Evolutionary conservation across 2,888 invertebrate species (phyloP).

Genomic region (Eulithis testata): DNA sequence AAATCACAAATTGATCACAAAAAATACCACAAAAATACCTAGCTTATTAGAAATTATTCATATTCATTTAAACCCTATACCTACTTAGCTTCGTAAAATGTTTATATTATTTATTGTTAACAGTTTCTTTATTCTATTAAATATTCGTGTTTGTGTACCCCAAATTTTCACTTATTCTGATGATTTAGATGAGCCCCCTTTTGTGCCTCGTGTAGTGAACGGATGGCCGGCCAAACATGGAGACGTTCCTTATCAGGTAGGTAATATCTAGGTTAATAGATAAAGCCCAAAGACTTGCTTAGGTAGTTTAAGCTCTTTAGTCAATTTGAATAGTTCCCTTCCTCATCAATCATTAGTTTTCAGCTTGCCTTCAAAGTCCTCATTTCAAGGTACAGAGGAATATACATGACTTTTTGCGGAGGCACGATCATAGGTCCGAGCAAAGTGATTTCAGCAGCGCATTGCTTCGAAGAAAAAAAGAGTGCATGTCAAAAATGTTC

Average conservation of each 20-base stretch:
- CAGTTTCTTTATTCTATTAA: constrained; percentile 9
- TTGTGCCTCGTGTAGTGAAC: constrained; percentile 52
- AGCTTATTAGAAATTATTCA: too few relatives aligned
- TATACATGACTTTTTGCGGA: constrained; percentile 61
- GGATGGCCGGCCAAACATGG: constrained; percentile 57
- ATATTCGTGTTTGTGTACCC: constrained; percentile 7
- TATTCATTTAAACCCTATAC: too few relatives aligned
- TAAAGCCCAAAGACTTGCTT: not conserved
- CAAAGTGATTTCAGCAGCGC: constrained; percentile 65
- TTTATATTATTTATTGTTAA: constrained; percentile 4
- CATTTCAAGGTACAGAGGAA: not conserved
- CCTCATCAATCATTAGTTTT: constrained; percentile 22
- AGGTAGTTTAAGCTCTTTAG: too few relatives aligned
- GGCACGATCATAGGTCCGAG: constrained; percentile 52
- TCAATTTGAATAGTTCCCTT: too few relatives aligned
- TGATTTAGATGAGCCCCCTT: constrained; percentile 4
- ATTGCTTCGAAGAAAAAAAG: constrained; percentile 55
- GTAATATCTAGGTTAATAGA: constrained; percentile 40
- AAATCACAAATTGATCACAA: too few relatives aligned
- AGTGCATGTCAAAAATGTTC: constrained; percentile 21
- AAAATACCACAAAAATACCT: too few relatives aligned
- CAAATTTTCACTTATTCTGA: constrained; percentile 10
- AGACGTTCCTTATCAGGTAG: constrained; percentile 69
- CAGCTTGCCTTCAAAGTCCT: constrained; percentile 57
- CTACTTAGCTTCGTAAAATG: constrained; percentile 6